Conservation (phyloP, 1,140 invertebrate species). For the Gonatopus flavifemur region DNA sequence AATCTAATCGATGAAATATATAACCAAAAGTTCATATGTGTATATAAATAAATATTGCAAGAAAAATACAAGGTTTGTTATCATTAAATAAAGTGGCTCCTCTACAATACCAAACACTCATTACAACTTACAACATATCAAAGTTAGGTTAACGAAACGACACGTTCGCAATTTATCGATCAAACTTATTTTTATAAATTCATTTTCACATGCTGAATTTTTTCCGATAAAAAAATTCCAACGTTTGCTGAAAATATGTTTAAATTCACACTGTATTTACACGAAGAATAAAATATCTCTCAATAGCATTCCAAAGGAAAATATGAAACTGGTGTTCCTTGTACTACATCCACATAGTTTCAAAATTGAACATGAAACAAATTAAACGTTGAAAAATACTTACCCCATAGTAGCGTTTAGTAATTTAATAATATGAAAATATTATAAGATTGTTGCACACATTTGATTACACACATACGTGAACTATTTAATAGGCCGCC, state of each 20-base stretch:
- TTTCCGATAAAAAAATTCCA: neutral
- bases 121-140: neutral
- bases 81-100: neutral
- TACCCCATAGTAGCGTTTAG: conserved; percentile 26
- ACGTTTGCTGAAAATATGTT: neutral
- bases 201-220: too few relatives aligned
- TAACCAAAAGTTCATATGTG: too few relatives aligned
- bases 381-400: neutral
- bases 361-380: neutral
- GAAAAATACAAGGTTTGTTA: neutral
- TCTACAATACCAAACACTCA: neutral
- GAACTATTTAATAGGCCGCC: conserved; percentile 19
- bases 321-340: conserved; percentile 5
- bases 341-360: neutral
- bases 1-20: too few relatives aligned
- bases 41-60: neutral
- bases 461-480: conserved; percentile 18
- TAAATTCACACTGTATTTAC: neutral
- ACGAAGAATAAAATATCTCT: conserved; percentile 21
- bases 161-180: too few relatives aligned
- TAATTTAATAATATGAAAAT: conserved; percentile 21
- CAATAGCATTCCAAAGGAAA: conserved; percentile 4
- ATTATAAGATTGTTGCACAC: conserved; percentile 21
- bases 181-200: too few relatives aligned
- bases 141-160: too few relatives aligned